Evolutionary conservation across 2,797 vertebrate species (phyloP).

Genomic region (Neosilurus hyrtlii): DNA sequence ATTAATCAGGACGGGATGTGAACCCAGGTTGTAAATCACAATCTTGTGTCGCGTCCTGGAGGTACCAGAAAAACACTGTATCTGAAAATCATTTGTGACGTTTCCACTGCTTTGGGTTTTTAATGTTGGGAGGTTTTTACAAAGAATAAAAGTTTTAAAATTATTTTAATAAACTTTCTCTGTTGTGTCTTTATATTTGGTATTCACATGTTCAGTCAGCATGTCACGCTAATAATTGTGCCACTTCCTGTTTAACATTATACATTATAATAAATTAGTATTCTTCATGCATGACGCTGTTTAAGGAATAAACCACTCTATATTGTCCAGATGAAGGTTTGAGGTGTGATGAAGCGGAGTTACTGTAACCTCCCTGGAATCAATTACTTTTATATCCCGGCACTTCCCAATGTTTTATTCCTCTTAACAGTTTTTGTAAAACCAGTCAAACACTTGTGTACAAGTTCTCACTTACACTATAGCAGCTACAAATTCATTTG

Average conservation of each 20-base stretch:
- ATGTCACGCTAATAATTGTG: background rate
- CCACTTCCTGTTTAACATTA: background rate
- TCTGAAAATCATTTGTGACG: background rate
- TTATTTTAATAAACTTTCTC: background rate
- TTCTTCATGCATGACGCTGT: background rate
- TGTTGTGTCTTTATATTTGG: background rate
- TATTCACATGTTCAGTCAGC: background rate
- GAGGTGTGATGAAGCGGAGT: background rate
- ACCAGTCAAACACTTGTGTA: background rate
- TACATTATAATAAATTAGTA: background rate
- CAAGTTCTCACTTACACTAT: background rate
- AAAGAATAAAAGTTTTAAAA: constrained; percentile 24
- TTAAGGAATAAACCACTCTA: background rate
- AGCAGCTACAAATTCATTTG: background rate
- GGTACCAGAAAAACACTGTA: background rate
- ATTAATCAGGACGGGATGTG: background rate
- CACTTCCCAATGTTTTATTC: background rate
- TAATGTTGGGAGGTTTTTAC: constrained; percentile 16
- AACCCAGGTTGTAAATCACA: background rate
- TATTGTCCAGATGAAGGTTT: background rate
- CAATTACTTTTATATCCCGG: background rate
- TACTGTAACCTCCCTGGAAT: background rate
- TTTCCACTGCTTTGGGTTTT: constrained; percentile 11
- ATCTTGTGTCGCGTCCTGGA: background rate
- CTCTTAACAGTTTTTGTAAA: background rate